Base-by-base conservation (phyloP, 2,113 vertebrate species). In the Ailuropoda melanoleuca region DNA sequence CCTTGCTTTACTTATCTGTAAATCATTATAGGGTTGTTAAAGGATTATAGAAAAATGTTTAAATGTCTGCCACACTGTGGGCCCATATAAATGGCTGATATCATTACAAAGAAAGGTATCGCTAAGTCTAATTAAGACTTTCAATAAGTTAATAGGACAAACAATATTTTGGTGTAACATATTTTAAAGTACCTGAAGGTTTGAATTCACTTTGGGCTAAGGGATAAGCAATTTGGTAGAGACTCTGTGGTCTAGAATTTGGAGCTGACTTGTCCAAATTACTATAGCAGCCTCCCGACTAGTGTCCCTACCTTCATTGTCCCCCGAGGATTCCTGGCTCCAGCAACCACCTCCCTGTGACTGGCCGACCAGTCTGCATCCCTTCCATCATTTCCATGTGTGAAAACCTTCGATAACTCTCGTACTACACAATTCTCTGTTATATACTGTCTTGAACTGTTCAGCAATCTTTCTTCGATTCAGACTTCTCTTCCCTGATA, bases 41-140 rank as follows among this genome's bases (percentile, higher is more conserved):
- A 95, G 34, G 66, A 66, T 58, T 86, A 72, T 66, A 55, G 58
- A 34, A 89, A 91, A 95, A 78, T 78, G 31, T 78, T 48, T 90
- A 87, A 86, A 50, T 92, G 31, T 72, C 56, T 93, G 46, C 31
- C 77, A 93, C 46, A 83, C 50, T 70, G 12, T 88, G 9, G 37
- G 12, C 8, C 50, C 39, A 88, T 78, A 48, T 56, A 84, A 97
- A 46, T 77, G 46, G 50, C 80, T 93, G 39, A 39, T 75, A 55
- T 89, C 43, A 70, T 60, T 83, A 94, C 24, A 64, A 92, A 92
- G 62, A 87, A 93, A 97, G 86, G 68, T 43, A 96, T 91, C 66
- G 48, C 74, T 90, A 78, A 86, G 26, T 60, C 55, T 74, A 90
- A 95, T 66, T 74, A 90, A 92, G 58, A 86, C 7, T 26, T 75